These are phyloP conservation scores for Charadrius vociferus DNA, from an alignment of 2,113 vertebrate species.

Conservation along the genomic window DNA sequence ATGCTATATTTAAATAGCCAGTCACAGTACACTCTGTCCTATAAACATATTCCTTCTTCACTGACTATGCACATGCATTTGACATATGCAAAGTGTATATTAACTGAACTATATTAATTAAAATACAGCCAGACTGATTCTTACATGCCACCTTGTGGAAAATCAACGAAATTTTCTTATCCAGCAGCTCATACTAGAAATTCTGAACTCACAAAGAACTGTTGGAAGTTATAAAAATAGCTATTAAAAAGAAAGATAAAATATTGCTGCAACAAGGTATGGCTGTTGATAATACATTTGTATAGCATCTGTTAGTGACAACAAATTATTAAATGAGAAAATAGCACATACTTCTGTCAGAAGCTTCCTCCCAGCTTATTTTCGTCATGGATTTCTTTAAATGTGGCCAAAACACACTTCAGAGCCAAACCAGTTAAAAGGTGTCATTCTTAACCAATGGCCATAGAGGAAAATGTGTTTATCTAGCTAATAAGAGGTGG, in stretches of 20 bases:
- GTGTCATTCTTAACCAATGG: not conserved
- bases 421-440: not conserved
- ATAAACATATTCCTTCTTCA: not conserved
- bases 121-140: slow-evolving; percentile 2
- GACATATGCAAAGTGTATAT: not conserved
- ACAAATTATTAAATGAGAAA: not conserved
- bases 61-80: not conserved
- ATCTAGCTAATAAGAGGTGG: not conserved
- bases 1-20: not conserved
- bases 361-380: not conserved
- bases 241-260: not conserved
- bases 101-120: slow-evolving; percentile 19
- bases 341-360: not conserved
- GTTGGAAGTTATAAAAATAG: not conserved
- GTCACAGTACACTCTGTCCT: not conserved
- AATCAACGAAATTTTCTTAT: slow-evolving; percentile 17
- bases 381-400: not conserved
- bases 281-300: not conserved
- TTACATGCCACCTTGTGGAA: slow-evolving; percentile 68
- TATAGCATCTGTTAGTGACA: not conserved
- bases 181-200: not conserved
- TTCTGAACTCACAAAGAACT: not conserved
- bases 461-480: not conserved
- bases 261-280: not conserved
- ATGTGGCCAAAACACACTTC: not conserved